A percentile compares a stretch with the other conserved stretches of the same genome.
These are phyloP conservation scores for Dryoscopus gambensis DNA, from an alignment of 2,113 vertebrate genomes.

Conservation along the genomic window DNA sequence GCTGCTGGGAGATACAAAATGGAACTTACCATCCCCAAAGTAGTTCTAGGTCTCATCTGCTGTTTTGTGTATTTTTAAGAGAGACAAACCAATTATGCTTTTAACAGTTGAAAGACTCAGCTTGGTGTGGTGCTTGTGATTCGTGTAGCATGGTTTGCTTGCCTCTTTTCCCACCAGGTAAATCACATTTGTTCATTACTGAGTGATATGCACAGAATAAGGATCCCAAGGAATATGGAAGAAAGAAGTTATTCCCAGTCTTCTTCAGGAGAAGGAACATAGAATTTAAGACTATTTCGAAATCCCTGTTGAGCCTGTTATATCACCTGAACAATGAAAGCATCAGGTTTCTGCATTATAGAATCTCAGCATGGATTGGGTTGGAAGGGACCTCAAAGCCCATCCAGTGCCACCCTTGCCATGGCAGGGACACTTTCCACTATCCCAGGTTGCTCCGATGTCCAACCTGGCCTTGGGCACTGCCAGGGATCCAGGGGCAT, in stretches of 20 bases:
- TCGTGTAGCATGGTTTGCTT: not conserved
- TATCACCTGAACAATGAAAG: not conserved
- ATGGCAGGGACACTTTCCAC: not conserved
- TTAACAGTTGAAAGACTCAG: not conserved
- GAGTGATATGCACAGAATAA: not conserved
- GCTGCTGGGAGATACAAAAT: not conserved
- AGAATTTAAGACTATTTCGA: not conserved
- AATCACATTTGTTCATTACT: not conserved
- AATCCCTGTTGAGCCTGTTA: not conserved
- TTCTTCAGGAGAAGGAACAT: not conserved
- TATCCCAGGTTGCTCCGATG: not conserved
- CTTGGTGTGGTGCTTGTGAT: not conserved
- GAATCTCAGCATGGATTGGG: not conserved
- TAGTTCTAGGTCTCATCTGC: not conserved
- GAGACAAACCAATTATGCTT: not conserved
- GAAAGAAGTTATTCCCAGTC: not conserved
- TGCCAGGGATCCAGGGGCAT: not conserved
- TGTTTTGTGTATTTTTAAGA: not conserved
- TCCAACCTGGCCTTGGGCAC: not conserved
- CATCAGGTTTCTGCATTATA: not conserved
- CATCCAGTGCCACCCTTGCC: accelerated
- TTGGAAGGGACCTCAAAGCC: accelerated
- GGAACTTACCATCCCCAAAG: not conserved
- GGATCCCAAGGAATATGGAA: not conserved
- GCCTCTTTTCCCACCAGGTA: not conserved